Conservation (phyloP, 2,113 vertebrate species). For the Ammodytes marinus region DNA sequence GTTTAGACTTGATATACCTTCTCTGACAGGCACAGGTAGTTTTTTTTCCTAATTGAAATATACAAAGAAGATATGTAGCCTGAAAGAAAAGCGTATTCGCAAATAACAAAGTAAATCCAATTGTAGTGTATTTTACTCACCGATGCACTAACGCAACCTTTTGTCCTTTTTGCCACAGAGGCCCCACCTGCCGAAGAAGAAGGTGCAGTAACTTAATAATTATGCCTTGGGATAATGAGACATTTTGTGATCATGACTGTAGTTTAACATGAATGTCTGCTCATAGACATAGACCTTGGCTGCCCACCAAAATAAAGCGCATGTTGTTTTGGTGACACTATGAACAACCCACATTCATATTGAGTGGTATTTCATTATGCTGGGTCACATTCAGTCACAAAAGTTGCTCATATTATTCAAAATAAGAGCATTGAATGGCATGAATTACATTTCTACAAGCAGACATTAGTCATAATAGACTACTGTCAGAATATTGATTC, state of each 20-base stretch:
- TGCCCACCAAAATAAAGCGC: not conserved
- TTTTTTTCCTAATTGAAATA: constrained; percentile 26
- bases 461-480: not conserved
- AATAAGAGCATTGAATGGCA: not conserved
- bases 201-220: constrained; percentile 45
- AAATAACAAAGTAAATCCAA: constrained; percentile 22
- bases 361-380: not conserved
- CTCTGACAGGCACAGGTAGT: constrained; percentile 12
- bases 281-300: not conserved
- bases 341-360: not conserved
- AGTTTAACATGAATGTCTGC: constrained; percentile 4
- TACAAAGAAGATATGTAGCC: constrained; percentile 24
- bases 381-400: constrained; percentile 10
- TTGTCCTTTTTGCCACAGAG: constrained; percentile 52
- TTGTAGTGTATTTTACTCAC: constrained; percentile 23
- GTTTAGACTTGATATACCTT: constrained; percentile 41
- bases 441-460: not conserved
- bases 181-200: constrained; percentile 50
- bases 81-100: not conserved
- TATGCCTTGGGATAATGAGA: not conserved
- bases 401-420: constrained; percentile 14
- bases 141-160: constrained; percentile 33
- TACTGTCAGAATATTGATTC: not conserved
- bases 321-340: not conserved
- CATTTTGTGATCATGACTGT: constrained; percentile 2